Conservation (phyloP, 2,797 vertebrate species). For the Falco concolor region DNA sequence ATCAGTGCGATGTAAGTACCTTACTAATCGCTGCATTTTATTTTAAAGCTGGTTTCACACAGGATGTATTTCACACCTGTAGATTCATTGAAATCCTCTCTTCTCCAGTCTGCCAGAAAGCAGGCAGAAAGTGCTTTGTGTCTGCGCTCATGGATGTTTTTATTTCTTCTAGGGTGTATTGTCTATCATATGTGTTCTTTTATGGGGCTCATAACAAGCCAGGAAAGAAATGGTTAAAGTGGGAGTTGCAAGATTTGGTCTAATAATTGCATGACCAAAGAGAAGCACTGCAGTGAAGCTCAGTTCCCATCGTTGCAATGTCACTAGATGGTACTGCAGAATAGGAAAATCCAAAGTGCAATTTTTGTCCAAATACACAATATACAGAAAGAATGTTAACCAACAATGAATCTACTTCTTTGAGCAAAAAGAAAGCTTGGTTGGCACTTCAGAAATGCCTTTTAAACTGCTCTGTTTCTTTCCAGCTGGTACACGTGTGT, state of each 20-base stretch:
- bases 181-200: background rate
- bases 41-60: background rate
- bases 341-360: background rate
- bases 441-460: background rate
- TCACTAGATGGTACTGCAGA: constrained; percentile 50
- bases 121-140: background rate
- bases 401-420: fast-evolving
- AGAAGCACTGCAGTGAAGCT: background rate
- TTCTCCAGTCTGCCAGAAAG: background rate
- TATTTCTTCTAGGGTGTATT: background rate
- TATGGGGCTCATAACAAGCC: fast-evolving
- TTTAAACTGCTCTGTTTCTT: background rate
- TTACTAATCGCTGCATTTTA: background rate
- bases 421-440: background rate
- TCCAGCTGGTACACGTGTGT: fast-evolving
- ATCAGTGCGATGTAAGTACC: background rate
- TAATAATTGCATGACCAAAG: background rate
- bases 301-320: background rate
- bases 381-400: background rate
- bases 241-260: background rate
- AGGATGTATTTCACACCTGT: background rate
- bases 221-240: background rate
- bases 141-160: background rate
- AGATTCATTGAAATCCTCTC: background rate
- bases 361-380: background rate